Conservation (phyloP, 2,113 vertebrate species). For the Okapia johnstoni region DNA sequence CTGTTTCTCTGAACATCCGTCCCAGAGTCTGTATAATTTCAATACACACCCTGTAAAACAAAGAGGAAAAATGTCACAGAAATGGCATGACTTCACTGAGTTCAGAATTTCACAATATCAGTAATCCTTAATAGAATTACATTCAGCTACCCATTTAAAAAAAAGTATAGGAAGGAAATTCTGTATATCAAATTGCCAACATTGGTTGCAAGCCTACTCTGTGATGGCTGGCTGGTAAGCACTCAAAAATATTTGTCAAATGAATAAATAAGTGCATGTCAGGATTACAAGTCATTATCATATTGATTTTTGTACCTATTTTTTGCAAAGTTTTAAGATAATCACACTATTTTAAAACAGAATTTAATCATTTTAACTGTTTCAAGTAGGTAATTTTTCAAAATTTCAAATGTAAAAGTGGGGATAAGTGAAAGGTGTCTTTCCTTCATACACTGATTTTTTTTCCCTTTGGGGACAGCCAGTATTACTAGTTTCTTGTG, state of each 20-base stretch:
- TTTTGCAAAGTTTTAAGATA: neutral
- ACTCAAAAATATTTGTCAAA: neutral
- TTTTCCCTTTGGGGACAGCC: neutral
- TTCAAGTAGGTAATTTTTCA: neutral
- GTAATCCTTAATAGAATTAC: neutral
- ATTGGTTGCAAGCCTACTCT: neutral
- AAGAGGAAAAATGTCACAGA: neutral
- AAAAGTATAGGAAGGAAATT: neutral
- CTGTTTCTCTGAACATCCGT: slow-evolving; percentile 86
- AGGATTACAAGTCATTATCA: neutral
- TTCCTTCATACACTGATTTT: neutral
- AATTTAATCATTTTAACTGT: neutral
- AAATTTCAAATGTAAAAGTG: neutral
- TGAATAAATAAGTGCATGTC: neutral
- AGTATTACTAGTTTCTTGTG: neutral
- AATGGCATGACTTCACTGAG: neutral
- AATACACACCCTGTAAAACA: slow-evolving; percentile 79
- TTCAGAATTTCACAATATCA: neutral
- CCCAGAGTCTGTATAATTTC: slow-evolving; percentile 82
- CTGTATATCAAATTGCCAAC: neutral
- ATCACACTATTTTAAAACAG: neutral
- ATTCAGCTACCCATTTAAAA: neutral
- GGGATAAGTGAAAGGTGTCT: neutral
- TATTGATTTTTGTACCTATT: neutral
- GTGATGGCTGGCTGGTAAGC: neutral